Percentiles rank a stretch among this genome's conserved stretches.
phyloP scores from a whole-genome alignment of 2,113 vertebrate genomes.

The Octodon degus region DNA sequence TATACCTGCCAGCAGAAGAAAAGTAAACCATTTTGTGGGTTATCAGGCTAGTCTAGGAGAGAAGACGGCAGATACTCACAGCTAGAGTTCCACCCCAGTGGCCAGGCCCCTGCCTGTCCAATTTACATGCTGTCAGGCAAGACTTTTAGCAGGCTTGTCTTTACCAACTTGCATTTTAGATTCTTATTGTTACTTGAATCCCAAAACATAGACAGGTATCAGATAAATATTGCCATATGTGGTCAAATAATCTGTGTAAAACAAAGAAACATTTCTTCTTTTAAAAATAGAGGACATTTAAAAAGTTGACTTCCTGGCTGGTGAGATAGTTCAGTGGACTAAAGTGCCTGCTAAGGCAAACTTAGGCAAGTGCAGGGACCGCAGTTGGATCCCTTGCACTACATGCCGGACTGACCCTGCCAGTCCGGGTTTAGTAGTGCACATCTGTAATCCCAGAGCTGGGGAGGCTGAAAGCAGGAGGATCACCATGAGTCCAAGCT shows the following conservation, averaged over 20 bases:
- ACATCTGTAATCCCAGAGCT: too few relatives aligned
- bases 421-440: too few relatives aligned
- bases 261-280: not conserved
- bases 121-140: too few relatives aligned
- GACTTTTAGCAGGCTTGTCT: not conserved
- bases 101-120: not conserved
- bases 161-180: not conserved
- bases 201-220: not conserved
- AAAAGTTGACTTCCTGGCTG: not conserved
- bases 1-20: not conserved
- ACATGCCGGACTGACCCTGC: too few relatives aligned
- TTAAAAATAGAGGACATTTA: not conserved
- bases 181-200: not conserved
- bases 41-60: not conserved
- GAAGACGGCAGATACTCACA: not conserved
- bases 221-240: not conserved
- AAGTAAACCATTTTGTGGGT: not conserved
- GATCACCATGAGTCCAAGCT: too few relatives aligned
- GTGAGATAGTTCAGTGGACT: too few relatives aligned
- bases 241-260: not conserved
- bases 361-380: too few relatives aligned
- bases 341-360: too few relatives aligned
- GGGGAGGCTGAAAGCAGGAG: too few relatives aligned
- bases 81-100: not conserved
- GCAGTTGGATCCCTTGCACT: too few relatives aligned